Conservation (phyloP, 2,888 invertebrate genomes). For the Sminthurinus aureus region DNA sequence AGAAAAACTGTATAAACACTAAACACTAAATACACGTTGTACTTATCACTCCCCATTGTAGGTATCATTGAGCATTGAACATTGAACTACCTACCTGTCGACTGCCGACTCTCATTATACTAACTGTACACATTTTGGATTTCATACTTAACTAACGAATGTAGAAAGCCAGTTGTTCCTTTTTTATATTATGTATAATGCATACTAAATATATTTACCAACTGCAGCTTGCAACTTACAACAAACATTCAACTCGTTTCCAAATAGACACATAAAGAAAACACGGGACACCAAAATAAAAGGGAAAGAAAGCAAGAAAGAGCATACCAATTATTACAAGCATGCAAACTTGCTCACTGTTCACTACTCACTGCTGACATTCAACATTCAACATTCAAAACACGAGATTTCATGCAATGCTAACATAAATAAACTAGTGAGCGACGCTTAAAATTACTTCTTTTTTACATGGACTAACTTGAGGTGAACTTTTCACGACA, state of each 20-base stretch:
- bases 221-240: too few species aligned
- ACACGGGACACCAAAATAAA: too few species aligned
- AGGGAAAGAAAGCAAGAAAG: not conserved
- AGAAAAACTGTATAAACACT: slow-evolving; percentile 5
- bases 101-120: too few species aligned
- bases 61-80: too few species aligned
- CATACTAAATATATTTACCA: too few species aligned
- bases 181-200: too few species aligned
- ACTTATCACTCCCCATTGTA: too few species aligned
- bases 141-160: too few species aligned
- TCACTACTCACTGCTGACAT: not conserved
- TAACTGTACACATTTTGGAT: too few species aligned
- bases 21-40: too few species aligned
- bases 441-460: slow-evolving; percentile 17
- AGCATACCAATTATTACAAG: slow-evolving; percentile 21
- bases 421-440: slow-evolving; percentile 36
- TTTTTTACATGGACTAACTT: not conserved
- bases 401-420: slow-evolving; percentile 39
- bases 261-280: not conserved
- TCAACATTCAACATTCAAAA: not conserved
- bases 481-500: not conserved
- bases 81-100: too few species aligned
- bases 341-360: slow-evolving; percentile 22
- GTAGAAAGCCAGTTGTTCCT: not conserved
- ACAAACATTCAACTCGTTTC: not conserved